Percentiles rank a stretch among this genome's conserved stretches.
phyloP scores from a whole-genome alignment of 2,888 invertebrate species.

The Tachystola acroxantha region DNA sequence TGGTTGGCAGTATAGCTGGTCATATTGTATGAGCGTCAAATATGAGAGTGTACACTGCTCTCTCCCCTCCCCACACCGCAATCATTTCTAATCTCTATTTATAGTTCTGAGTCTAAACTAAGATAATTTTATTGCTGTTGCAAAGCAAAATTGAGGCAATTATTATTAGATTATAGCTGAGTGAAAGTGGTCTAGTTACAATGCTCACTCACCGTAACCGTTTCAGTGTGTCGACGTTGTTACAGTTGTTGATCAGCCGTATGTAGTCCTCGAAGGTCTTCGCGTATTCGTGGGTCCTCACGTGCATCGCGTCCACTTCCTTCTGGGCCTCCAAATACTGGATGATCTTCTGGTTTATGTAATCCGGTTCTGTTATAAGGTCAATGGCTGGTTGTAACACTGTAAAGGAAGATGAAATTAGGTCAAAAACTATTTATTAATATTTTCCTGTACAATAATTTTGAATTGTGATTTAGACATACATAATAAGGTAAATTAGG shows the following conservation, averaged over 20 bases:
- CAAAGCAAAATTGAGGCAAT: too few relatives aligned
- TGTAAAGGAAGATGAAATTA: slow-evolving; percentile 47
- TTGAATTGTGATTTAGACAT: too few relatives aligned
- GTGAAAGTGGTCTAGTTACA: slow-evolving; percentile 15
- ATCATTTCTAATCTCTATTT: too few relatives aligned
- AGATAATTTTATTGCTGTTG: too few relatives aligned
- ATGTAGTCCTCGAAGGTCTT: slow-evolving; percentile 94
- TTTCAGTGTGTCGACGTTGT: slow-evolving; percentile 89
- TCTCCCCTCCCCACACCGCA: too few relatives aligned
- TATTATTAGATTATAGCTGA: too few relatives aligned
- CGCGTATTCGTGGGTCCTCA: slow-evolving; percentile 90
- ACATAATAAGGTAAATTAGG: too few relatives aligned
- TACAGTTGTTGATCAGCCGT: slow-evolving; percentile 88
- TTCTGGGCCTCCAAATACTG: slow-evolving; percentile 90
- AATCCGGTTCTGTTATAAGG: slow-evolving; percentile 92
- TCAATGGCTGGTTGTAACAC: slow-evolving; percentile 91
- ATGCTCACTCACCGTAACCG: slow-evolving; percentile 82
- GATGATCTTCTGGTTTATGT: slow-evolving; percentile 92
- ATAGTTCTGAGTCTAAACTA: too few relatives aligned
- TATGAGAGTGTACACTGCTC: too few relatives aligned
- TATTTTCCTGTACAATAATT: too few relatives aligned
- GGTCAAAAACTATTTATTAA: not conserved
- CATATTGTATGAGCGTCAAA: too few relatives aligned
- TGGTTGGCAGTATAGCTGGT: too few relatives aligned
- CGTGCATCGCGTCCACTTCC: slow-evolving; percentile 86